Conservation (phyloP, 2,113 vertebrate species). For the Cisticola juncidis region DNA sequence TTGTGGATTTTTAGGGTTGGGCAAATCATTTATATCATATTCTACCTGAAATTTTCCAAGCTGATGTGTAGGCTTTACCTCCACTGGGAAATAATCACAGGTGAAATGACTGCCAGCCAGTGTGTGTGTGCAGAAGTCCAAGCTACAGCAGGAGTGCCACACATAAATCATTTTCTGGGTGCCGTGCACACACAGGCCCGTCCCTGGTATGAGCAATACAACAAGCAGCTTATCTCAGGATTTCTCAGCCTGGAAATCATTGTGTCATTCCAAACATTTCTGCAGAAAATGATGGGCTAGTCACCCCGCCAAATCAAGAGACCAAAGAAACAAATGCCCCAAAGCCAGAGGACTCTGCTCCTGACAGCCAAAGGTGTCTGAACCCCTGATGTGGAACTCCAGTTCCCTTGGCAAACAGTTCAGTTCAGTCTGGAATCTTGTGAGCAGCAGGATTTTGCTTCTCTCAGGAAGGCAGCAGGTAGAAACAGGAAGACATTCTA, state of each 20-base stretch:
- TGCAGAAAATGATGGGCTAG: not conserved
- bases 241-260: not conserved
- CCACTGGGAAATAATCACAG: not conserved
- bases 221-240: not conserved
- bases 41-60: not conserved
- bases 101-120: not conserved
- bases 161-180: not conserved
- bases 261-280: not conserved
- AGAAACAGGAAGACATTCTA: not conserved
- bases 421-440: not conserved
- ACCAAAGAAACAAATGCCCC: not conserved
- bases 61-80: not conserved
- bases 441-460: not conserved
- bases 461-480: not conserved
- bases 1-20: not conserved
- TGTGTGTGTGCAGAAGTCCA: not conserved
- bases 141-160: not conserved
- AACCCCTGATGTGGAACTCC: rapidly evolving
- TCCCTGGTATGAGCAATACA: not conserved
- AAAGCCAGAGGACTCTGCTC: not conserved
- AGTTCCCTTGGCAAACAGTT: not conserved
- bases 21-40: not conserved
- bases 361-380: not conserved
- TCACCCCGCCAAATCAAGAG: not conserved
- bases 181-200: not conserved